Evolutionary conservation across 2,797 vertebrate genomes (phyloP), one percentile per base, ranked within the genome.

Genomic region (Oophaga sylvatica): DNA sequence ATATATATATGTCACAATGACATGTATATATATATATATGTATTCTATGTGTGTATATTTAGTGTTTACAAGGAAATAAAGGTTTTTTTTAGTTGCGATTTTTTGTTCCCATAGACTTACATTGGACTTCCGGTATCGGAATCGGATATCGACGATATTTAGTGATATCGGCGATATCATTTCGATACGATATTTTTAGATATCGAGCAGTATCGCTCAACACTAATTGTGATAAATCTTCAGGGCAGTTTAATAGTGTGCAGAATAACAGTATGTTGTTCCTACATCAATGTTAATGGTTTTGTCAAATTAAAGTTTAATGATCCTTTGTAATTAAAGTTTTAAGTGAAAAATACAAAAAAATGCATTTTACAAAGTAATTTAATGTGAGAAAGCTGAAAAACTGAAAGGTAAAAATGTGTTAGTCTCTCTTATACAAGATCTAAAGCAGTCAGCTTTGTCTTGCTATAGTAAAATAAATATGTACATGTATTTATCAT

Each of bases 171-270:
- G n/a, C n/a, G n/a, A n/a, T n/a, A n/a, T n/a, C n/a, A n/a, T n/a
- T n/a, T n/a, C n/a, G n/a, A n/a, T n/a, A n/a, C n/a, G n/a, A n/a
- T n/a, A n/a, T n/a, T n/a, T n/a, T n/a, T n/a, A n/a, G n/a, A n/a
- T n/a, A n/a, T n/a, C n/a, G n/a, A n/a, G n/a, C n/a, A n/a, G n/a
- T n/a, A n/a, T n/a, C n/a, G n/a, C n/a, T n/a, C n/a, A n/a, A n/a
- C n/a, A n/a, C n/a, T n/a, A 79, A 79, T 85, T 79, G 62, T 85
- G 62, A 85, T 85, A 85, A 79, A 79, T 85, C 60, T 77, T 67
- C n/a, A 48, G 65, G 67, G 81, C 85, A 87, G 68, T 85, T 83
- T 83, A 73, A 73, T 83, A 71, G 48, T 60, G 53, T 83, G 13
- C 79, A 41, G 60, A 80, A 63, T 80, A 80, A 62, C 57, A 63